A percentile compares a stretch with the other conserved stretches of the same genome.
Evolutionary conservation across 2,888 invertebrate genomes (phyloP).

Genomic region (Cheilosia vernalis): DNA sequence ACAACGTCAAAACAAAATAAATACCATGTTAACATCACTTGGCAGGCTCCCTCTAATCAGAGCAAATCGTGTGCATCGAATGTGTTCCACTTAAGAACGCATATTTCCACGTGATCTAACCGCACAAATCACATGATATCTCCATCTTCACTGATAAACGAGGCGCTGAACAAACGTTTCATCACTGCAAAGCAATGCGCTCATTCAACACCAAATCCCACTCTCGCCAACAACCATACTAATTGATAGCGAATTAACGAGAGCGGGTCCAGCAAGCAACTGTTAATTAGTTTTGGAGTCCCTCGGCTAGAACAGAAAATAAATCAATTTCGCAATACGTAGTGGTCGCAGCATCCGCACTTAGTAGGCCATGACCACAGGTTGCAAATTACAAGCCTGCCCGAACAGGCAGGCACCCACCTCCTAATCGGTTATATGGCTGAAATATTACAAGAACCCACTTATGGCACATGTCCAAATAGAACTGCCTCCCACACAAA

Average conservation of each 20-base stretch:
- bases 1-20: too few species aligned
- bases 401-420: not conserved
- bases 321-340: slow-evolving; percentile 41
- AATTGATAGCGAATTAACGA: slow-evolving; percentile 58
- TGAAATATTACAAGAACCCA: slow-evolving; percentile 53
- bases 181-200: not conserved
- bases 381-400: slow-evolving; percentile 25
- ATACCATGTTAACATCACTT: not conserved
- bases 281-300: slow-evolving; percentile 59
- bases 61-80: not conserved
- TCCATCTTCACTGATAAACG: not conserved
- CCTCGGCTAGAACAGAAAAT: slow-evolving; percentile 35
- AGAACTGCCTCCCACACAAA: not conserved
- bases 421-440: slow-evolving; percentile 15
- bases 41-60: slow-evolving; percentile 18
- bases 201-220: not conserved
- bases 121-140: slow-evolving; percentile 27
- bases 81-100: slow-evolving; percentile 9
- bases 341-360: slow-evolving; percentile 26
- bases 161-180: not conserved
- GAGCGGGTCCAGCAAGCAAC: slow-evolving; percentile 49
- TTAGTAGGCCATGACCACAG: slow-evolving; percentile 38
- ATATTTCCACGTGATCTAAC: slow-evolving; percentile 20
- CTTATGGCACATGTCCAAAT: slow-evolving; percentile 46
- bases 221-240: slow-evolving; percentile 5